A percentile compares a stretch with the other conserved stretches of the same genome.
Evolutionary conservation across 2,113 vertebrate species (phyloP).

Genomic region (Cyanoliseus patagonus): DNA sequence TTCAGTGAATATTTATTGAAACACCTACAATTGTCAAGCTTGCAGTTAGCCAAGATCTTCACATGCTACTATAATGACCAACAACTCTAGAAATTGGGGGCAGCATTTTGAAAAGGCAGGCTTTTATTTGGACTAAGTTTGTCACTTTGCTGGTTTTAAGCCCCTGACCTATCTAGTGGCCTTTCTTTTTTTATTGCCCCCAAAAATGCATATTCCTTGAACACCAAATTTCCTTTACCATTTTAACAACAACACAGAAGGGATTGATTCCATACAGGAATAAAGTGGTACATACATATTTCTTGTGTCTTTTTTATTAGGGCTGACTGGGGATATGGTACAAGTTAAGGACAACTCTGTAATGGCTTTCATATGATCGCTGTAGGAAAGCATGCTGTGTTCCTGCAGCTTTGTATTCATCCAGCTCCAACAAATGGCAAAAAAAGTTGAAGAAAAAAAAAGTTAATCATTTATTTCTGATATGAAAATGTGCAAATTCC

Average conservation of each 20-base stretch:
- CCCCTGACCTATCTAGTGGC: no score
- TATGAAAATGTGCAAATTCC: conserved; percentile 47
- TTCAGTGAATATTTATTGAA: background rate
- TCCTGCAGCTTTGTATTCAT: conserved; percentile 38
- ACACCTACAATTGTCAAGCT: background rate
- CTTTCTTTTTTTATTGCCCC: background rate
- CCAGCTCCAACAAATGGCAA: conserved; percentile 20
- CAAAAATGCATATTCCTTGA: background rate
- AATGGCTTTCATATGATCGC: conserved; percentile 51
- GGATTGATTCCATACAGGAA: conserved; percentile 25
- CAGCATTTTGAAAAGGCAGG: background rate
- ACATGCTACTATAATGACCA: background rate
- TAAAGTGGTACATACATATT: background rate
- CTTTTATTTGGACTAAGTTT: background rate
- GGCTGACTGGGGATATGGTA: conserved; percentile 24
- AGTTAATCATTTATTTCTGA: conserved; percentile 15
- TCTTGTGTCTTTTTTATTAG: conserved; percentile 31
- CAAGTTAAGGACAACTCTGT: conserved; percentile 39
- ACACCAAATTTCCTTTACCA: background rate
- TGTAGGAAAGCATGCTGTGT: conserved; percentile 9
- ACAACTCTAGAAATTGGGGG: background rate
- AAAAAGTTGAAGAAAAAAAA: background rate
- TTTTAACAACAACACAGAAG: background rate
- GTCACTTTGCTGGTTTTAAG: background rate
- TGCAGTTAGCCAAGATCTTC: background rate